A percentile compares a stretch with the other conserved stretches of the same genome.
phyloP scores from a whole-genome alignment of 2,888 invertebrate genomes.

The Xiphydria camelus region DNA sequence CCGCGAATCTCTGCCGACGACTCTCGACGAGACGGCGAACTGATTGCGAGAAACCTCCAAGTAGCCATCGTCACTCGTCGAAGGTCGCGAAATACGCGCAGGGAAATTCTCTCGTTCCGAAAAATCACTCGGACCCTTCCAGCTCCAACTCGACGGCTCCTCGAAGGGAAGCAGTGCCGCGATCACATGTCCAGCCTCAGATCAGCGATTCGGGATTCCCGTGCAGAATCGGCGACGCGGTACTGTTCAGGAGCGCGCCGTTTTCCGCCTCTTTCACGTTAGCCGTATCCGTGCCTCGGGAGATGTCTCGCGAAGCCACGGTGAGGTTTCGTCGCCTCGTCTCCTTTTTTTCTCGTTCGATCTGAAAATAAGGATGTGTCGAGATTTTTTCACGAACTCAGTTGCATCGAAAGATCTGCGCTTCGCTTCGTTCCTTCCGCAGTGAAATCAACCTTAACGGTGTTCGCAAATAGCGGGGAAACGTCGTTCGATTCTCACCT shows the following conservation, averaged over 20 bases:
- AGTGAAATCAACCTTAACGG: background rate
- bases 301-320: constrained; percentile 39
- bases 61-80: too few relatives aligned
- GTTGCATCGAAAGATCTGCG: background rate
- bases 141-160: too few relatives aligned
- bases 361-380: constrained; percentile 35
- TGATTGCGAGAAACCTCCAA: too few relatives aligned
- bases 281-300: constrained; percentile 34
- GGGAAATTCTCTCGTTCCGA: too few relatives aligned
- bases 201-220: constrained; percentile 43
- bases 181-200: too few relatives aligned
- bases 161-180: too few relatives aligned
- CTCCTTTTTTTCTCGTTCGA: constrained; percentile 54
- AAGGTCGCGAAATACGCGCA: too few relatives aligned
- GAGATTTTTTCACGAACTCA: too few relatives aligned
- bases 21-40: too few relatives aligned
- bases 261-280: constrained; percentile 47
- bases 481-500: constrained; percentile 44
- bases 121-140: too few relatives aligned
- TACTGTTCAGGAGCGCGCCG: constrained; percentile 43
- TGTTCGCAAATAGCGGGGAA: background rate
- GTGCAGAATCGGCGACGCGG: constrained; percentile 38
- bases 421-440: background rate
- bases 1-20: too few relatives aligned
- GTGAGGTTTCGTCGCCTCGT: constrained; percentile 47